Percentiles rank a stretch among this genome's conserved stretches.
Conservation (phyloP, 2,113 vertebrate genomes). For the Pseudolaguvia tuberculata region DNA sequence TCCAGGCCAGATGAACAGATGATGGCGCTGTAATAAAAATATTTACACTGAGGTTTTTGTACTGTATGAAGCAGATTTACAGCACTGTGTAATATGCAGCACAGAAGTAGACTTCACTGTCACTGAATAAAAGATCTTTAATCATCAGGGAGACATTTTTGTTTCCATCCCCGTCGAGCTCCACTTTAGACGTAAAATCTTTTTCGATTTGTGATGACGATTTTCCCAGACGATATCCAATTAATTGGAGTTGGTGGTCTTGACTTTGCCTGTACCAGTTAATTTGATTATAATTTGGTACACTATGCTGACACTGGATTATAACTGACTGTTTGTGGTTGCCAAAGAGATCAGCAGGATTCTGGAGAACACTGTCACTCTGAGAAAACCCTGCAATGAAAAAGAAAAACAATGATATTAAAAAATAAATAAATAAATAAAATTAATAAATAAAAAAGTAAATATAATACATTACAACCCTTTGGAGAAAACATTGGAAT, state of each 20-base stretch:
- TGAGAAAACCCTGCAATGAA: conserved; percentile 26
- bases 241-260: conserved; percentile 21
- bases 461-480: too few species aligned
- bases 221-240: conserved; percentile 31
- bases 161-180: conserved; percentile 18
- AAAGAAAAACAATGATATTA: neutral
- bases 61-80: neutral
- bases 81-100: conserved; percentile 39
- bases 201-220: neutral
- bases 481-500: too few species aligned
- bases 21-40: neutral
- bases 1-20: conserved; percentile 32
- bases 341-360: conserved; percentile 19
- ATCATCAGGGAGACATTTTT: conserved; percentile 27
- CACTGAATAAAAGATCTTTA: neutral
- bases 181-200: conserved; percentile 11
- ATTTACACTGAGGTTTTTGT: conserved; percentile 28
- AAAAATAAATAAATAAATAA: neutral
- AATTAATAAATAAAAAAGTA: neutral
- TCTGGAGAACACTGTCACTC: conserved; percentile 22
- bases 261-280: conserved; percentile 53
- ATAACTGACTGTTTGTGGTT: neutral
- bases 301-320: conserved; percentile 50
- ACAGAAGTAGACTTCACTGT: conserved; percentile 40
- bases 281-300: conserved; percentile 9